phyloP scores from a whole-genome alignment of 2,113 vertebrate genomes.

The Dromaius novaehollandiae region DNA sequence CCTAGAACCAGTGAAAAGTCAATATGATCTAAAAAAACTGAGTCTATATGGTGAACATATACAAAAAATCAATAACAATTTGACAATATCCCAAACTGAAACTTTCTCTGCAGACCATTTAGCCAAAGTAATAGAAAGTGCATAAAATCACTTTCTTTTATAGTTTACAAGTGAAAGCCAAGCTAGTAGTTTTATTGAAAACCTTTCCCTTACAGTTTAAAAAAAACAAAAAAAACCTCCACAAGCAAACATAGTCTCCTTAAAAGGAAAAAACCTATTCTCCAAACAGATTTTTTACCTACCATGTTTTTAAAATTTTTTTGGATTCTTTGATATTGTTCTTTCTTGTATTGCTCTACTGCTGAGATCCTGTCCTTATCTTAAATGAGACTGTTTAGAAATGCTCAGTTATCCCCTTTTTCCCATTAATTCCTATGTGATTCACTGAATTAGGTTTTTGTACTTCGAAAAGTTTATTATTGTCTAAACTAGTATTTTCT shows the following conservation, averaged over 20 bases:
- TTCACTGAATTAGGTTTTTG: background rate
- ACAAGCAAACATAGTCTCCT: fast-evolving
- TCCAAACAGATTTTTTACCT: background rate
- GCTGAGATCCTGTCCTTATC: background rate
- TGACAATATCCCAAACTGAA: background rate
- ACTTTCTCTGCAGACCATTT: background rate
- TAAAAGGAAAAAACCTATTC: background rate
- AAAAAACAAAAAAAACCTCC: background rate
- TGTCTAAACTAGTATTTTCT: background rate
- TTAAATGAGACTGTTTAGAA: background rate
- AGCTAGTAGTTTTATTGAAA: background rate
- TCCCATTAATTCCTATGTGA: background rate
- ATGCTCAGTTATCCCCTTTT: background rate
- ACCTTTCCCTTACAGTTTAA: background rate
- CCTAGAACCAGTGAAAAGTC: background rate
- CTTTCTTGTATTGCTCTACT: background rate
- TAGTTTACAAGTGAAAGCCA: background rate
- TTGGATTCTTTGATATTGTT: background rate
- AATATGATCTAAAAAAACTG: background rate
- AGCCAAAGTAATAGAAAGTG: background rate
- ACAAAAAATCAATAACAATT: background rate
- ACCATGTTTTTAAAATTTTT: background rate
- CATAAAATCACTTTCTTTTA: fast-evolving
- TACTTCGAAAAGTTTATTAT: background rate
- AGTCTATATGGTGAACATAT: background rate